A percentile compares a stretch with the other conserved stretches of the same genome.
Conservation (phyloP, 2,113 vertebrate species). For the Geococcyx californianus region DNA sequence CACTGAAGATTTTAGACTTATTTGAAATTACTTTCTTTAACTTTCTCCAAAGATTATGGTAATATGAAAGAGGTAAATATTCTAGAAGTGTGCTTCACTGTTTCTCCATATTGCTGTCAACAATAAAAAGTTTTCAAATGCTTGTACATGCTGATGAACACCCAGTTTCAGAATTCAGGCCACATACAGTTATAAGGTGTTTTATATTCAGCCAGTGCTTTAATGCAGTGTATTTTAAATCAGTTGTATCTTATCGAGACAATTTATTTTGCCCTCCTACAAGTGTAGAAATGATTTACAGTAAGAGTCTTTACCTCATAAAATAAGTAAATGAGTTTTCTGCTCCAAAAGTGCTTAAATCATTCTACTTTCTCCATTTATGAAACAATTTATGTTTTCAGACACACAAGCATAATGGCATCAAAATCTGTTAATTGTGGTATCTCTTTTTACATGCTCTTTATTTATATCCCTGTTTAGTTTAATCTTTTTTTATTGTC, state of each 20-base stretch:
- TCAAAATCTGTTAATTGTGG: constrained; percentile 72
- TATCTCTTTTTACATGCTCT: constrained; percentile 24
- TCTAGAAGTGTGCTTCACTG: not conserved
- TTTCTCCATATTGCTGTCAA: not conserved
- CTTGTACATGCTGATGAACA: not conserved
- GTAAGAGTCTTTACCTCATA: constrained; percentile 74
- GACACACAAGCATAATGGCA: constrained; percentile 48
- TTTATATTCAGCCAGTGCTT: constrained; percentile 70
- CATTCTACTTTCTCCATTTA: constrained; percentile 57
- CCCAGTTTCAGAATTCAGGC: constrained; percentile 35
- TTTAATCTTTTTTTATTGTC: constrained; percentile 62
- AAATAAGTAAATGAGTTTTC: constrained; percentile 79
- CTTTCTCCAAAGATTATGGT: not conserved
- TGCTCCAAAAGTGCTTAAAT: constrained; percentile 77
- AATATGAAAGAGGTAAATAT: not conserved
- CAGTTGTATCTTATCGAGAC: constrained; percentile 73
- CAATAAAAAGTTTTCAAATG: not conserved
- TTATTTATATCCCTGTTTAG: constrained; percentile 67
- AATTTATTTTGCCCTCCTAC: constrained; percentile 76
- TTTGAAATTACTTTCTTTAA: not conserved
- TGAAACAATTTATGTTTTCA: constrained; percentile 66
- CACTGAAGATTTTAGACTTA: not conserved
- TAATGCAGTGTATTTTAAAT: constrained; percentile 74
- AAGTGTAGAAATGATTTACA: constrained; percentile 74
- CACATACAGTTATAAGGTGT: constrained; percentile 33